Conservation (phyloP, 2,888 invertebrate genomes). For the Eurytoma adleriae region DNA sequence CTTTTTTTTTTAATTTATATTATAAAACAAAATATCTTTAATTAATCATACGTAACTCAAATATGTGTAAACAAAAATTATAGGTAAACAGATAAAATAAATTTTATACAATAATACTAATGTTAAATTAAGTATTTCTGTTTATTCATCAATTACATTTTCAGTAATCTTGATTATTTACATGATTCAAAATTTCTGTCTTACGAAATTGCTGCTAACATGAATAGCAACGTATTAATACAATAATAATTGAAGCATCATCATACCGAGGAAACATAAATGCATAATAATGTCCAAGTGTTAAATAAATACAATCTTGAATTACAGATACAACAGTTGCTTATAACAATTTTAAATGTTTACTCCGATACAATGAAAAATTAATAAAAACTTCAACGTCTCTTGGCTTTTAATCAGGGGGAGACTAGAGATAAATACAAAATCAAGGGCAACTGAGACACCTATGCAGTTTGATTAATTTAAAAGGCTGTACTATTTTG, state of each 20-base stretch:
- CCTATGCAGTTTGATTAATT: too few species aligned
- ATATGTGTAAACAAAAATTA: neutral
- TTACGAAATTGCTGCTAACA: conserved; percentile 8
- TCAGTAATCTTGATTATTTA: conserved; percentile 50
- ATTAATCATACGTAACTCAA: too few species aligned
- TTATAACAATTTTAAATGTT: too few species aligned
- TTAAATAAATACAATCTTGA: conserved; percentile 34
- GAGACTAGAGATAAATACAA: too few species aligned
- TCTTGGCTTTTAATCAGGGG: neutral
- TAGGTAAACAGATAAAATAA: neutral
- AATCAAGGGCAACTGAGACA: too few species aligned
- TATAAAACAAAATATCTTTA: neutral
- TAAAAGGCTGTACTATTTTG: too few species aligned
- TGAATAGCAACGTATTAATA: conserved; percentile 21
- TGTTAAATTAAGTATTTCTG: conserved; percentile 17
- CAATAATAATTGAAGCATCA: conserved; percentile 32
- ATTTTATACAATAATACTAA: conserved; percentile 20
- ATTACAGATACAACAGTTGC: conserved; percentile 12
- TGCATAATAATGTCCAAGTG: conserved; percentile 52
- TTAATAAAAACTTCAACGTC: neutral
- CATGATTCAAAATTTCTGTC: conserved; percentile 44
- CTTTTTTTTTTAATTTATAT: neutral
- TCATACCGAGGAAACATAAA: conserved; percentile 53
- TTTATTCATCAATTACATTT: conserved; percentile 56
- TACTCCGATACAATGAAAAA: neutral